Evolutionary conservation across 2,797 vertebrate genomes (phyloP), one percentile per base, ranked within the genome.

Genomic region (Acanthopagrus latus): DNA sequence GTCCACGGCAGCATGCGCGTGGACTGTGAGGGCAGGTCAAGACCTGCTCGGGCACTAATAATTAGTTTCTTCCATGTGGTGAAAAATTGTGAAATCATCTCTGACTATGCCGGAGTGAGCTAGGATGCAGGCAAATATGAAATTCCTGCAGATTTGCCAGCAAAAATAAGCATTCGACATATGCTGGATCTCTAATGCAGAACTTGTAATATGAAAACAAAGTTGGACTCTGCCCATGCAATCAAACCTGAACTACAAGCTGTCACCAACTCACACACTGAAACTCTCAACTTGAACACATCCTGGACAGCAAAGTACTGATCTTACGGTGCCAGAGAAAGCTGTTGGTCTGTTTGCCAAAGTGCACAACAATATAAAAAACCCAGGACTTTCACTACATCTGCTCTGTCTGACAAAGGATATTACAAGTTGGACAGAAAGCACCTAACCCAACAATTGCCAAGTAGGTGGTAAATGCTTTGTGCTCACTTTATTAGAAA

Each of bases 401-500:
- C 9, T 76, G 56, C 23, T 62, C 73, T 29, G 63, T 71, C 41
- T 52, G 48, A 33, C n/a, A 17, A 2, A 46, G 9, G 29, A 55
- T 73, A 25, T 73, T 63, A n/a, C n/a, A 66, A 71, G 38, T 51
- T 64, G 23, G 8, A 71, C 25, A 72, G 5, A 21, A 76, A 65
- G 5, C 25, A 7, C 17, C 44, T 73, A 81, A 23, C 14, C 33
- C 64, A 38, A 63, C 25, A 52, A 46, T n/a, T 71, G 16, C 7
- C 20, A 47, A n/a, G 38, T 25, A 60, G 51, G 25, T 5, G 14
- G 60, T 27, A 17, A 27, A 57, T 27, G 52, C 43, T 48, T 50
- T 51, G 80, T 82, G 62, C 25, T 67, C 16, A 56, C 1, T 33
- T 23, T 62, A 73, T 70, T 75, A 59, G 51, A 83, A 64, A 73